Base-by-base conservation (phyloP, 2,113 vertebrate species). In the Paralichthys olivaceus region DNA sequence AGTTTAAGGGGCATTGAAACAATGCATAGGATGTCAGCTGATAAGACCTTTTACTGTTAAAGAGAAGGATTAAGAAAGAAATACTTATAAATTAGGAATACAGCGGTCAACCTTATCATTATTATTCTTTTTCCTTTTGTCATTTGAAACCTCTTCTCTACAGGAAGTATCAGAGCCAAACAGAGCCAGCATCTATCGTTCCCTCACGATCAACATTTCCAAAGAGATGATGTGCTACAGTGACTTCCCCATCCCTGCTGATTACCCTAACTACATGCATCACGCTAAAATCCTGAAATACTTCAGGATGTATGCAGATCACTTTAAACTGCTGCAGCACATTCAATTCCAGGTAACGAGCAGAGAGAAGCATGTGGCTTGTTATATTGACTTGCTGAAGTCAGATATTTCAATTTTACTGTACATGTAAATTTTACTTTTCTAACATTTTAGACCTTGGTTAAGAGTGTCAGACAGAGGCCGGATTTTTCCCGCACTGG, bases 171-270 rank as follows among this genome's bases (percentile, higher is more conserved):
- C 85, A 0, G 91, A 92, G 57, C 89, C 87, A 0, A 72, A 90
- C 79, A 81, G 91, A 15, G 91, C 91, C 49, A 92, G 78, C 17
- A 92, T 92, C 88, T 98, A 97, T 64, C 93, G 90, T 13, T 97
- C 96, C 0, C 93, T 97, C 81, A 93, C 95, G 77, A 96, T 96
- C 90, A 98, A 97, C 77, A 95, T 95, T 65, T 98, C 96, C 77
- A 97, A 97, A 75, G 96, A 98, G 86, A 95, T 97, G 95, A 97
- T 97, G 95, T 96, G 95, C 87, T 98, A 91, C 94, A 98, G 96
- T 0, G 96, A 98, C 81, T 96, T 95, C 69, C 96, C 94, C 60
- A 94, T 96, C 40, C 96, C 96, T 0, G 94, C 92, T 0, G 83
- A 96, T 55, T 97, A 90, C 51, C 95, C 96, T 67, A 98, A 97